These are phyloP conservation scores for Thamnaconus septentrionalis DNA, from an alignment of 2,113 vertebrate species.

Conservation along the genomic window DNA sequence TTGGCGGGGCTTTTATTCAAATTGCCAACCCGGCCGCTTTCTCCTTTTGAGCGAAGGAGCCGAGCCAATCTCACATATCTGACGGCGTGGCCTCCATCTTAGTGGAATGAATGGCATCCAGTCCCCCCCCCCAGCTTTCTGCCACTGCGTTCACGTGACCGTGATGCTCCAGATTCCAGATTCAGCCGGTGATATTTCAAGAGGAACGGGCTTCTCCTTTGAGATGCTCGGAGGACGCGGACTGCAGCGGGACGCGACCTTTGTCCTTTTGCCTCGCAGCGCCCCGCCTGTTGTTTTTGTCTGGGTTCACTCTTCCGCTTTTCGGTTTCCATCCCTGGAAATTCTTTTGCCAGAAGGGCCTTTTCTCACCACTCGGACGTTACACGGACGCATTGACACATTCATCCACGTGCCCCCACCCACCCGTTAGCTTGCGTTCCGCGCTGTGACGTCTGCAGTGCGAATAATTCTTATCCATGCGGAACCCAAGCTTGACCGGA, in stretches of 20 bases:
- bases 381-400: conserved; percentile 9
- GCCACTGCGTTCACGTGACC: background rate
- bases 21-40: conserved; percentile 5
- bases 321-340: conserved; percentile 27
- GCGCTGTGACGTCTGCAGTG: conserved; percentile 23
- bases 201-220: conserved; percentile 27
- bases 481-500: conserved; percentile 35
- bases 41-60: conserved; percentile 13
- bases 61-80: conserved; percentile 12
- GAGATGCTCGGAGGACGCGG: conserved; percentile 8
- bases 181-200: no score
- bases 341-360: conserved; percentile 37
- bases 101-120: conserved; percentile 14
- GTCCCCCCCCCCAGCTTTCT: background rate
- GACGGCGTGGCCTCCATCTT: conserved; percentile 13
- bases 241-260: conserved; percentile 6
- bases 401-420: conserved; percentile 15
- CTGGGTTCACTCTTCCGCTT: conserved; percentile 45
- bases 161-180: background rate
- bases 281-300: conserved; percentile 53
- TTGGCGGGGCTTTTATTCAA: conserved; percentile 24
- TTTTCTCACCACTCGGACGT: background rate
- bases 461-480: conserved; percentile 41
- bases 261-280: conserved; percentile 41
- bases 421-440: conserved; percentile 12